Conservation (phyloP, 2,888 invertebrate genomes). For the Drosophila setosimentum region DNA sequence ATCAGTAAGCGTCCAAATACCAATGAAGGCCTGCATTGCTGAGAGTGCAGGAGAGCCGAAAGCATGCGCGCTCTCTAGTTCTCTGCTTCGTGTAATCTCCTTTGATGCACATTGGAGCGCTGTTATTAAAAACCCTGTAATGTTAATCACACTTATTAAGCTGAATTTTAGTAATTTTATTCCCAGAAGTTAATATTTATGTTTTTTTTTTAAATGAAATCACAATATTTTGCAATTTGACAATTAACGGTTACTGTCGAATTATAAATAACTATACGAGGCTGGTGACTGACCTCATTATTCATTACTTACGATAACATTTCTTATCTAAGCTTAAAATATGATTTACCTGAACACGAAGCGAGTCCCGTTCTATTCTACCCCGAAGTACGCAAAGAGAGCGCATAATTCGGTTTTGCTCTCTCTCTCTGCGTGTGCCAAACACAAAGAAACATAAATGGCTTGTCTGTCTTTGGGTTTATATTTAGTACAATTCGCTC, state of each 20-base stretch:
- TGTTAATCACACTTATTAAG: neutral
- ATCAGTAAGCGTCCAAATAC: slow-evolving; percentile 17
- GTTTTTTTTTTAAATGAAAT: neutral
- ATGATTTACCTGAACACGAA: slow-evolving; percentile 22
- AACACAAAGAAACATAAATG: slow-evolving; percentile 7
- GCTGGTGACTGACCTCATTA: neutral
- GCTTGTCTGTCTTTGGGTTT: slow-evolving; percentile 28
- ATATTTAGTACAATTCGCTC: slow-evolving; percentile 40
- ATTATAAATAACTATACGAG: neutral
- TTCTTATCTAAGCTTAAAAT: slow-evolving; percentile 44
- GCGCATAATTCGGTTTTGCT: slow-evolving; percentile 4
- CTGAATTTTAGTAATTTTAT: neutral
- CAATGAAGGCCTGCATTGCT: slow-evolving; percentile 3
- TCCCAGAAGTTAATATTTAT: neutral
- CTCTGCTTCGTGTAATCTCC: neutral
- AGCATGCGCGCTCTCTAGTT: neutral
- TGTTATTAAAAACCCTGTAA: neutral
- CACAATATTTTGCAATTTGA: neutral
- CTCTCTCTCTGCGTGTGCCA: slow-evolving; percentile 16
- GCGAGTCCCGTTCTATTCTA: slow-evolving; percentile 5
- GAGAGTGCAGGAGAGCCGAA: slow-evolving; percentile 28
- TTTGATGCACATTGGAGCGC: neutral
- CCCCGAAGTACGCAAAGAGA: slow-evolving; percentile 12
- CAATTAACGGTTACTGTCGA: neutral
- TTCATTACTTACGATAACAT: neutral